A percentile compares a stretch with the other conserved stretches of the same genome.
Conservation (phyloP, 2,113 vertebrate species). For the Mesitornis unicolor region DNA sequence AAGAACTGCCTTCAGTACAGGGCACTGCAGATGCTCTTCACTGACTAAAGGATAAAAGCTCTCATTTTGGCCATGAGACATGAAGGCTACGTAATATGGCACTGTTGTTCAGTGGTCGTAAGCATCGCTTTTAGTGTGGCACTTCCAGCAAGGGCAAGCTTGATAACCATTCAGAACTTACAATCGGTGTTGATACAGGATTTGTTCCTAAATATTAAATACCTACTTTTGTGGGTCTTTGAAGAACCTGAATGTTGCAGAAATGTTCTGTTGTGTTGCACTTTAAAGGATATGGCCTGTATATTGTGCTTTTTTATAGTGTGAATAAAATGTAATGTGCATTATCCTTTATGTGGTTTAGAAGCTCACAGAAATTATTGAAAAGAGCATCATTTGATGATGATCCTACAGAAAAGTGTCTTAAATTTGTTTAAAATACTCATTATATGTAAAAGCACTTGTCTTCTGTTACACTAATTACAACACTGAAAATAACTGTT, state of each 20-base stretch:
- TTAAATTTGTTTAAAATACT: conserved; percentile 38
- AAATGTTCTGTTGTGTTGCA: conserved; percentile 71
- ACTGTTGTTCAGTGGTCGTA: neutral
- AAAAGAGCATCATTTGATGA: conserved; percentile 34
- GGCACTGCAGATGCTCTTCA: neutral
- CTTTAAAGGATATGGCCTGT: conserved; percentile 73
- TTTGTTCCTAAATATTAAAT: conserved; percentile 29
- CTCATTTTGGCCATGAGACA: neutral
- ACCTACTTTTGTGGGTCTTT: conserved; percentile 42
- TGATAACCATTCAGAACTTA: conserved; percentile 12
- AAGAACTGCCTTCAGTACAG: neutral
- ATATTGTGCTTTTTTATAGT: conserved; percentile 73
- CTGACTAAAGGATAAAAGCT: conserved; percentile 27
- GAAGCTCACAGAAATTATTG: conserved; percentile 43
- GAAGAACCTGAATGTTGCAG: conserved; percentile 62
- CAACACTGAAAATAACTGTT: neutral
- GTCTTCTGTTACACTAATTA: neutral
- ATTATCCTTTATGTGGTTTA: conserved; percentile 52
- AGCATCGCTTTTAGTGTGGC: neutral
- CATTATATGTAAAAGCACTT: neutral
- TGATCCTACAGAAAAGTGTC: neutral
- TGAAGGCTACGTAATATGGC: neutral
- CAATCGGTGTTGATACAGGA: neutral
- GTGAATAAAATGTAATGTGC: conserved; percentile 66
- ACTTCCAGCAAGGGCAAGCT: conserved; percentile 12